Percentiles rank a stretch among this genome's conserved stretches.
Evolutionary conservation across 2,797 vertebrate species (phyloP).

Genomic region (Chelidonichthys spinosus): DNA sequence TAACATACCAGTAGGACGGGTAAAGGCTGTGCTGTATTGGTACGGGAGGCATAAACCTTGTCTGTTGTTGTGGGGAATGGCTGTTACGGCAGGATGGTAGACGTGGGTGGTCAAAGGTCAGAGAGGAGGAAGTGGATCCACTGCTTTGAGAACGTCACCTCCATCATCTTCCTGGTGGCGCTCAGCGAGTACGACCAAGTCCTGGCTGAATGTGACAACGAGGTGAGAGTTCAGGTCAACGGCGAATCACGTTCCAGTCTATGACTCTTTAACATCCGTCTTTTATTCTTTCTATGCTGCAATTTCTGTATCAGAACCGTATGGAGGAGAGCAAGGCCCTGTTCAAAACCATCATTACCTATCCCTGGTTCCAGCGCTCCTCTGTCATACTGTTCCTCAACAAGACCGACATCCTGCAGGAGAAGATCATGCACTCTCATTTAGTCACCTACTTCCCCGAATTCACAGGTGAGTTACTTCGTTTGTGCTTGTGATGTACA

Average conservation of each 20-base stretch:
- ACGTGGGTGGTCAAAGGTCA: constrained; percentile 93
- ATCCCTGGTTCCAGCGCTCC: constrained; percentile 92
- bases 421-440: constrained; percentile 91
- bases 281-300: neutral
- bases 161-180: constrained; percentile 94
- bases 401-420: constrained; percentile 92
- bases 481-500: neutral
- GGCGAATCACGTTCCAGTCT: neutral
- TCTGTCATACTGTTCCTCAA: constrained; percentile 95
- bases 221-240: constrained; percentile 78
- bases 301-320: constrained; percentile 83
- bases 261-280: neutral
- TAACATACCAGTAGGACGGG: fast-evolving
- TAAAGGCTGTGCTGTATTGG: neutral
- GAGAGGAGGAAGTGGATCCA: constrained; percentile 96
- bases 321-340: constrained; percentile 96
- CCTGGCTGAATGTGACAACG: constrained; percentile 91
- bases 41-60: neutral
- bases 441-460: constrained; percentile 90
- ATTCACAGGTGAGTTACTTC: constrained; percentile 83
- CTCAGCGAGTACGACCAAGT: constrained; percentile 96
- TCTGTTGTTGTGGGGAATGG: neutral
- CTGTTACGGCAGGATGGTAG: constrained; percentile 87
- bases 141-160: constrained; percentile 95
- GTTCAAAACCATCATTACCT: constrained; percentile 94